Conservation (phyloP, 2,113 vertebrate genomes). For the Rhabdornis inornatus region DNA sequence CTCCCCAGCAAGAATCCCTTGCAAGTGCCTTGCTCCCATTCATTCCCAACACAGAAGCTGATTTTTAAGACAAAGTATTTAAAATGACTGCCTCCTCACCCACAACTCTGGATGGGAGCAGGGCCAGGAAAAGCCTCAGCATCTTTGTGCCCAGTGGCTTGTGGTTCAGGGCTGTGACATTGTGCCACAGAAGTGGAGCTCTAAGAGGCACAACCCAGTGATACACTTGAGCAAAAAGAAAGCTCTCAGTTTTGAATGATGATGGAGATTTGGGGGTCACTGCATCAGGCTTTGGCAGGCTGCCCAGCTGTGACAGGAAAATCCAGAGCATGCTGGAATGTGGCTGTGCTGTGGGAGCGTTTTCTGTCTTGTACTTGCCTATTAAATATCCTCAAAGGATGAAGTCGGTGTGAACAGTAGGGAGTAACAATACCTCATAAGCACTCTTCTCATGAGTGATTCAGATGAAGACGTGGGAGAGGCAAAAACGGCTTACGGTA, state of each 20-base stretch:
- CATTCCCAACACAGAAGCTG: background rate
- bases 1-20: background rate
- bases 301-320: background rate
- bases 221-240: background rate
- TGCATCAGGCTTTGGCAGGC: background rate
- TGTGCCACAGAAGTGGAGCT: background rate
- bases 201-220: background rate
- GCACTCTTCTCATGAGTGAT: constrained; percentile 7
- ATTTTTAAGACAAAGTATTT: background rate
- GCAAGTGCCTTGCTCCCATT: background rate
- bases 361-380: background rate
- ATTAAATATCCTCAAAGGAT: background rate
- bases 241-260: background rate
- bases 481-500: background rate
- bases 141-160: background rate
- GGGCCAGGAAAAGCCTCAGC: background rate
- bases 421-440: constrained; percentile 26
- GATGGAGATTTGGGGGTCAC: background rate
- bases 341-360: background rate
- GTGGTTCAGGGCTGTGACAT: background rate
- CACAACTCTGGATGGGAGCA: rapidly evolving
- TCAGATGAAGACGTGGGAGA: constrained; percentile 10
- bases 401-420: background rate
- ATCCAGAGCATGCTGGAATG: background rate
- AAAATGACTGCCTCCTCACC: background rate